Evolutionary conservation across 2,888 invertebrate species (phyloP).

Genomic region (Drosophila anomelani): DNA sequence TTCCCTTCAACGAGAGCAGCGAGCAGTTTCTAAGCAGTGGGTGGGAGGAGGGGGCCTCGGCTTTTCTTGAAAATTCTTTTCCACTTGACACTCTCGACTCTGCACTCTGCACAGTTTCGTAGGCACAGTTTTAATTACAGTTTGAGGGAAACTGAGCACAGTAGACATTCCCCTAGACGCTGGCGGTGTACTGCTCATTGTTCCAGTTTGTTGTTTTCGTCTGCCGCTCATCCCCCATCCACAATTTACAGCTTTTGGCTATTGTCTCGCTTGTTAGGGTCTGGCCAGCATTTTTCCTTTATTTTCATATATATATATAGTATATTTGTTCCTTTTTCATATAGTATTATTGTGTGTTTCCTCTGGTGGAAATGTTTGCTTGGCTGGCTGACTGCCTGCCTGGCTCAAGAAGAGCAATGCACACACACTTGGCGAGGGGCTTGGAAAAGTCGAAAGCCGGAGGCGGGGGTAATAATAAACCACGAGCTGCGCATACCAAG

Average conservation of each 20-base stretch:
- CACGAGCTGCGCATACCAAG: constrained; percentile 70
- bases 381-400: constrained; percentile 64
- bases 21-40: not conserved
- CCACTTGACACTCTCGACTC: constrained; percentile 72
- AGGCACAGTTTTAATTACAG: constrained; percentile 73
- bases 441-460: not conserved
- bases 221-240: constrained; percentile 30
- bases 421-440: constrained; percentile 36
- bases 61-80: constrained; percentile 53
- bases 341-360: constrained; percentile 54
- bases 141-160: constrained; percentile 44
- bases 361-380: constrained; percentile 72
- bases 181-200: constrained; percentile 38
- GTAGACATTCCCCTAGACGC: constrained; percentile 51
- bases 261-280: constrained; percentile 73
- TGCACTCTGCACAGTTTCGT: constrained; percentile 56
- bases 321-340: constrained; percentile 42
- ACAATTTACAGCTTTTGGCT: constrained; percentile 70
- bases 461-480: constrained; percentile 65
- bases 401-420: constrained; percentile 61
- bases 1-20: constrained; percentile 57
- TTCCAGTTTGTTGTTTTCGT: constrained; percentile 38
- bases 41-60: not conserved
- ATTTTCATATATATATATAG: constrained; percentile 37
- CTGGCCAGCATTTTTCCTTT: constrained; percentile 53